phyloP scores from a whole-genome alignment of 2,113 vertebrate species.

The Microcebus ravelobensis region DNA sequence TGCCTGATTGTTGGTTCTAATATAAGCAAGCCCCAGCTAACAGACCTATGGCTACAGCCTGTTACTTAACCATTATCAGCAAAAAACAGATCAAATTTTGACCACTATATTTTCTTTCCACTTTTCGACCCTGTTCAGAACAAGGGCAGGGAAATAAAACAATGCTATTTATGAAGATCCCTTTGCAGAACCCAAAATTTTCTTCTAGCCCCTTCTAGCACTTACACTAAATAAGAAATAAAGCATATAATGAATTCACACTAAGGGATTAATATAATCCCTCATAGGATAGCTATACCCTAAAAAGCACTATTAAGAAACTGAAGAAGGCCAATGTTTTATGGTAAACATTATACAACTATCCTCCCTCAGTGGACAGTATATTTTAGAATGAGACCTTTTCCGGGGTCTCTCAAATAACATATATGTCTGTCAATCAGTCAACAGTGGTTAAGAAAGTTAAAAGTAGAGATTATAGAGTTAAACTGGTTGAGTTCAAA shows the following conservation, averaged over 20 bases:
- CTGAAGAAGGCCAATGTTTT: neutral
- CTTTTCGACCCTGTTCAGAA: neutral
- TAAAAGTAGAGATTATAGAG: neutral
- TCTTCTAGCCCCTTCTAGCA: neutral
- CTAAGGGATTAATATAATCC: neutral
- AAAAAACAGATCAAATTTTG: neutral
- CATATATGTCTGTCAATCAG: neutral
- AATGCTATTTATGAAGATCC: neutral
- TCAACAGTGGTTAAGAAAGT: neutral
- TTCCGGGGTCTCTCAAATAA: neutral
- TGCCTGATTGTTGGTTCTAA: neutral
- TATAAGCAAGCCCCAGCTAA: neutral
- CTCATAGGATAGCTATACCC: neutral
- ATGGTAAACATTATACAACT: neutral
- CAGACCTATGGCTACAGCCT: neutral
- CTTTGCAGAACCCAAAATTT: neutral
- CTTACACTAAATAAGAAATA: conserved; percentile 16
- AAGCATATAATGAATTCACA: neutral
- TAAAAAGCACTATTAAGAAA: neutral
- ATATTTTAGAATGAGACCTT: neutral
- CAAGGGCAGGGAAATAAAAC: neutral
- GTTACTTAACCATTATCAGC: neutral
- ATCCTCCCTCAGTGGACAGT: neutral
- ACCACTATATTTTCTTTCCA: neutral
- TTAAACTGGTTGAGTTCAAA: neutral